Base-by-base conservation (phyloP, 2,888 invertebrate genomes). In the Mylabris sibirica region DNA sequence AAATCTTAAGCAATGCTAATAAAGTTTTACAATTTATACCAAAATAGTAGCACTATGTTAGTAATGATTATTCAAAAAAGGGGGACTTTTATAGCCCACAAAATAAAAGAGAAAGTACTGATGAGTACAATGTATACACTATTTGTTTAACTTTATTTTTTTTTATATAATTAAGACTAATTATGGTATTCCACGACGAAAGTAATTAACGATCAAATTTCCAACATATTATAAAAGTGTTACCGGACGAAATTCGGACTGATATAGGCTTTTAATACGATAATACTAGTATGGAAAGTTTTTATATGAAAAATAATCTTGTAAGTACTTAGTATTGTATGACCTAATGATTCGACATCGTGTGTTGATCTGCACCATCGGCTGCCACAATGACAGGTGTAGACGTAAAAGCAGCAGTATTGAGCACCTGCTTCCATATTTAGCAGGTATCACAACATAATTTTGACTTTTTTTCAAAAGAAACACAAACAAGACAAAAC, bases 301-400 rank as follows among this genome's bases (percentile, higher is more conserved):
- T 41, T 22, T 17, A 60, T 59, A 66, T 35, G 35, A 69, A 57
- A 71, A 68, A 68, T 71, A 71, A 68, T 71, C 66, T 68, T 26
- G n/a, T 30, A 22, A 75, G 70, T 68, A 71, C 73, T 67, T 67
- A 72, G 70, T 76, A 76, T 77, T 75, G 73, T 74, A 76, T 77
- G 75, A 75, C 72, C 74, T 71, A 74, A 76, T 76, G 75, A 77
- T 77, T 75, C 74, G 75, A 73, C 69, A 71, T 60, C 75, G 72
- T 74, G 74, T 75, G 76, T 75, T 76, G 78, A 77, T 76, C 76
- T 77, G 74, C 74, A 75, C 77, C 77, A 77, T 79, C 79, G 77
- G 77, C 71, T 73, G 74, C 77, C 74, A 72, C 76, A 77, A 72
- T 80, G 80, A 80, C 80, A 80, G 80, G 80, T 80, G 80, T 75